These are phyloP conservation scores for Acrossocheilus wenchowensis DNA, from an alignment of 2,797 vertebrate species.

Conservation along the genomic window DNA sequence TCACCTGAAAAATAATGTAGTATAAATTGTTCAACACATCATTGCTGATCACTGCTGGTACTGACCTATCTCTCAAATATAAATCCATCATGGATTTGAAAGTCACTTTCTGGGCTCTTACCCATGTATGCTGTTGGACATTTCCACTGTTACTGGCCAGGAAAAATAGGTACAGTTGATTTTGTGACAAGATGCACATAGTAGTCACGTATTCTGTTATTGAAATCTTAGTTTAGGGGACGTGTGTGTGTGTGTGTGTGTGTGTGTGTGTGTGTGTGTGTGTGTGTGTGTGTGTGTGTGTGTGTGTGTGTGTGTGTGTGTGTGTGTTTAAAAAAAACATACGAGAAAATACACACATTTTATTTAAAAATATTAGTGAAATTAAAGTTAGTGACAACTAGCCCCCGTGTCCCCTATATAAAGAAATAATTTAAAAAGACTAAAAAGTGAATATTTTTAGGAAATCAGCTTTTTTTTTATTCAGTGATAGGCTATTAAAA, in stretches of 20 bases:
- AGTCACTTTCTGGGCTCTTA: neutral
- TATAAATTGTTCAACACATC: no score
- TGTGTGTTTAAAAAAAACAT: neutral
- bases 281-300: no score
- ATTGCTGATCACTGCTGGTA: neutral
- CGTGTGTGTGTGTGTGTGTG: no score
- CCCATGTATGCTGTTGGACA: neutral
- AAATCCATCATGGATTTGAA: neutral
- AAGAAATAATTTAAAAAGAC: no score
- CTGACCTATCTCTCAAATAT: neutral
- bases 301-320: no score
- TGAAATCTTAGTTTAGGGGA: no score
- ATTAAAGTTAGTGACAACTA: no score
- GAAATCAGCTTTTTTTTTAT: neutral
- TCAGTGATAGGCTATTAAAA: neutral
- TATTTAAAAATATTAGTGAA: neutral
- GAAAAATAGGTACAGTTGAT: neutral
- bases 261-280: no score
- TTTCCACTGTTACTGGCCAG: neutral
- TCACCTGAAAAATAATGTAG: neutral
- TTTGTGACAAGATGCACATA: neutral
- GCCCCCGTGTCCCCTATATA: neutral
- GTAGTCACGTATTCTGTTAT: neutral
- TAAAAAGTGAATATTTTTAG: neutral
- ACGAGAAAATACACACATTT: neutral